These are phyloP conservation scores for Fabriciana adippe DNA, from an alignment of 2,888 invertebrate genomes.

Conservation along the genomic window DNA sequence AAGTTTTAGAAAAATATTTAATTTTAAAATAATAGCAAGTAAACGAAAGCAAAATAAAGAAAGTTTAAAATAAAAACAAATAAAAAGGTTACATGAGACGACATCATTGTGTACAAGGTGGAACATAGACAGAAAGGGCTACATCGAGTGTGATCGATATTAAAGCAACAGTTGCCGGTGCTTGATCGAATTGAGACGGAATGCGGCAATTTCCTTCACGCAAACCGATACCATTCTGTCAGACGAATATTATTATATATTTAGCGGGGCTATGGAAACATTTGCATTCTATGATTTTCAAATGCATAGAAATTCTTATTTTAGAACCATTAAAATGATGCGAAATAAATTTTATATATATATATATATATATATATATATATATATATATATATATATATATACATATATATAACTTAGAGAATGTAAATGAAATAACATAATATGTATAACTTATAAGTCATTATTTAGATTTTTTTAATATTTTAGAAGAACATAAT, in stretches of 20 bases:
- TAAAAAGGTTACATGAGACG: constrained; percentile 1
- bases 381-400: too few relatives aligned
- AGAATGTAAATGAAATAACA: background rate
- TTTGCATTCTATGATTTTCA: too few relatives aligned
- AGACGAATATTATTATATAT: constrained; percentile 15
- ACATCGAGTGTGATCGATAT: constrained; percentile 31
- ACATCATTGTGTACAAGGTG: constrained; percentile 5
- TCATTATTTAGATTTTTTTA: too few relatives aligned
- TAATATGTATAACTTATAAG: background rate
- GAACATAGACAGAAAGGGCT: constrained; percentile 14
- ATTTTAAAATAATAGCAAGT: too few relatives aligned
- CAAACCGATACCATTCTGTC: constrained; percentile 35
- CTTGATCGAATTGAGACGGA: constrained; percentile 37
- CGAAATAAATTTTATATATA: too few relatives aligned
- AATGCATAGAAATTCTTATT: background rate
- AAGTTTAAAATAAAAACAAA: background rate
- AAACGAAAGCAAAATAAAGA: background rate
- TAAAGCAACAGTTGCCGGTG: constrained; percentile 37
- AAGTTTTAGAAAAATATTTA: too few relatives aligned
- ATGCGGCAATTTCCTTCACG: constrained; percentile 39
- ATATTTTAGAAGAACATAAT: too few relatives aligned
- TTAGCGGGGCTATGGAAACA: background rate
- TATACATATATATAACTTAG: too few relatives aligned
- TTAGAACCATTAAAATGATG: background rate
- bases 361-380: too few relatives aligned